Conservation (phyloP, 2,797 vertebrate genomes). For the Myioborus melanocephalus region DNA sequence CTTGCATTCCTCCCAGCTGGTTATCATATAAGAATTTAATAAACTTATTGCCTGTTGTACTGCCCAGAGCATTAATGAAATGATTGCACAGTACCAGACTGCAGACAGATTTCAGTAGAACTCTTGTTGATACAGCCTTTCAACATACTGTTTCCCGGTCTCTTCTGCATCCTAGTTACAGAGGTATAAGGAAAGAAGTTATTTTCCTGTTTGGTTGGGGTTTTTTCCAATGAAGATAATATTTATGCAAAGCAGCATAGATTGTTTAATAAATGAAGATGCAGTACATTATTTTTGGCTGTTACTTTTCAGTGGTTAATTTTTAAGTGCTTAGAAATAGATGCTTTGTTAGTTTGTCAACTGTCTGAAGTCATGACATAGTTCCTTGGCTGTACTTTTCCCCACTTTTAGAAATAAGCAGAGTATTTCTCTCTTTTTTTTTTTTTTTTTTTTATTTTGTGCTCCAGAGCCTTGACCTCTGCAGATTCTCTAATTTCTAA, state of each 20-base stretch:
- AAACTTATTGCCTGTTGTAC: background rate
- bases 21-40: slow-evolving; percentile 12
- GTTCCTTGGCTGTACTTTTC: background rate
- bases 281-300: background rate
- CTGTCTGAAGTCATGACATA: background rate
- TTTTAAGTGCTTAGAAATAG: background rate
- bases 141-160: background rate
- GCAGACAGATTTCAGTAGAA: background rate
- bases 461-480: background rate
- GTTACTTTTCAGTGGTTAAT: background rate
- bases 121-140: background rate
- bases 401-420: background rate
- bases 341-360: background rate
- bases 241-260: background rate
- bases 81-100: background rate
- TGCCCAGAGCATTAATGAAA: background rate
- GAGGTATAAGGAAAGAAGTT: background rate
- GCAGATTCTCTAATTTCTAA: background rate
- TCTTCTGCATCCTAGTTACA: background rate
- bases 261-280: background rate
- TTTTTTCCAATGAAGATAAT: background rate
- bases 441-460: background rate
- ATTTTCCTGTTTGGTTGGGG: background rate
- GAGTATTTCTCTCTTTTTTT: background rate
- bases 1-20: background rate